Evolutionary conservation across 1,140 invertebrate genomes (phyloP), one percentile per base, ranked within the genome.

Genomic region (Panonychus citri): DNA sequence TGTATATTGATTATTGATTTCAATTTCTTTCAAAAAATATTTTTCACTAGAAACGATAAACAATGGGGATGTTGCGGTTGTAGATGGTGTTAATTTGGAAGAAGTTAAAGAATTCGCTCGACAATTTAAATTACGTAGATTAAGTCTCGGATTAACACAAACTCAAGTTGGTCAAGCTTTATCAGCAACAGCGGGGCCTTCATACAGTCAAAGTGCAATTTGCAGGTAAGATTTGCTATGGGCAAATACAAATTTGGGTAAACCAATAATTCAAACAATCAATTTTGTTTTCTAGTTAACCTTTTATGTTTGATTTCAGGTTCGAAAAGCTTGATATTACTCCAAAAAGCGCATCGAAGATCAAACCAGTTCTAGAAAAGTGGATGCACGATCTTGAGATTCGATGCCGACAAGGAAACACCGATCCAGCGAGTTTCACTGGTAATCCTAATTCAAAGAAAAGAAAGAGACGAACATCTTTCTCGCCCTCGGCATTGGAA

Each of bases 311-410:
- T 30, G 59, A 57, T 58, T 21, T 37, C 71, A 95, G 91, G 82
- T 96, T 96, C 79, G 91, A 96, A 76, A 97, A 96, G 77, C 77
- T 97, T 72, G 91, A 97, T 76, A 96, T 96, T 66, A 96, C 90
- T 67, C 90, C 90, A 69, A 94, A 95, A 77, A 94, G 89, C 77
- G 90, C 91, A 62, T 86, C 93, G 75, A 96, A 95, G 79, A 96
- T 96, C 66, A 95, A 94, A 73, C 91, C 91, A 62, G 90, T 96
- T 60, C 76, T 96, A 66, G 90, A 95, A 72, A 78, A 82, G 72
- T 96, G 90, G 90, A 93, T 96, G 88, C 84, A 84, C 72, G 88
- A 94, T 73, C 87, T 89, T 30, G 87, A 94, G 77, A 86, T 89
- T 76, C 89, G 83, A 82, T 87, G 78, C 61, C 64, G 61, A 52